phyloP scores from a whole-genome alignment of 1,140 invertebrate species.

The Apis cerana region DNA sequence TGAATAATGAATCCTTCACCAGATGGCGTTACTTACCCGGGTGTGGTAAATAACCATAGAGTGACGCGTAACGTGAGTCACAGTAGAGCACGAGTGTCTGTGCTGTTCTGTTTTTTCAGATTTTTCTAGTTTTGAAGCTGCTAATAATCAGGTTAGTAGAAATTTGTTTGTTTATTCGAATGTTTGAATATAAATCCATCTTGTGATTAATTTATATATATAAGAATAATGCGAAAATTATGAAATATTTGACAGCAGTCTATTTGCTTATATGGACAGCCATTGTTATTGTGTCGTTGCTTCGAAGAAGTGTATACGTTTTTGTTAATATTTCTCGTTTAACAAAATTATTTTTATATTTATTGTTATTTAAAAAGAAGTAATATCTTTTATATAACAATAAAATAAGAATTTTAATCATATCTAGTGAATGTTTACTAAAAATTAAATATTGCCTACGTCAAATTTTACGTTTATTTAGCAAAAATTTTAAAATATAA shows the following conservation, averaged over 20 bases:
- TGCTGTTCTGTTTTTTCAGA: constrained; percentile 16
- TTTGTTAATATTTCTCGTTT: background rate
- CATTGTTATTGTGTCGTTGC: constrained; percentile 48
- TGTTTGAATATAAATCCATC: background rate
- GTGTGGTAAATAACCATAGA: constrained; percentile 68
- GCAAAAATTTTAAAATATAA: constrained; percentile 6
- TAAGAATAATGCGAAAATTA: background rate
- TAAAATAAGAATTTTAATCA: background rate
- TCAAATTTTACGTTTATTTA: constrained; percentile 31
- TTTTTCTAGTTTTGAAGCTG: constrained; percentile 6
- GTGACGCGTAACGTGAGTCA: constrained; percentile 70
- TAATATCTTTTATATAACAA: background rate
- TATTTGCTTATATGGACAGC: constrained; percentile 18
- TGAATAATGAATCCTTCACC: constrained; percentile 11
- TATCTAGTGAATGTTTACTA: background rate
- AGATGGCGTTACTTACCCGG: constrained; percentile 56
- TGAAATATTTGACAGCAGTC: constrained; percentile 41
- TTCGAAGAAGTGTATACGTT: constrained; percentile 7
- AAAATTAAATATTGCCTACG: constrained; percentile 33
- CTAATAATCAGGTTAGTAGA: constrained; percentile 39
- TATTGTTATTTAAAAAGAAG: background rate
- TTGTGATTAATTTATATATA: background rate
- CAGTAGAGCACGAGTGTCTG: constrained; percentile 30
- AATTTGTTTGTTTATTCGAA: background rate
- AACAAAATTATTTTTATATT: background rate